Evolutionary conservation across 1,140 invertebrate species (phyloP), one percentile per base, ranked within the genome.

Genomic region (Solen grandis): DNA sequence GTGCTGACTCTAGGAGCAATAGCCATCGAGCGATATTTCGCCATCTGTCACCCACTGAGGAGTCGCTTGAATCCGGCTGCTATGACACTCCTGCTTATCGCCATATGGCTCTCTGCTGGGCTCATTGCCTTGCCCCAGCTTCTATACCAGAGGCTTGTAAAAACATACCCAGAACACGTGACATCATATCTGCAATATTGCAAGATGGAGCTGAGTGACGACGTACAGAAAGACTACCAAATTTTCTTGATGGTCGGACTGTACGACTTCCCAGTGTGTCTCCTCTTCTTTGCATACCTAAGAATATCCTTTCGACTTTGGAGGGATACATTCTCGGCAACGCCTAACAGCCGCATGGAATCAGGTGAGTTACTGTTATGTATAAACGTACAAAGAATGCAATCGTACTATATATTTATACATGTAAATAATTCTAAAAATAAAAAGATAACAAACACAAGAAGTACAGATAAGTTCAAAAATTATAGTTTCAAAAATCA

Each of bases 1-100:
- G 96, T 98, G 27, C 91, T 97, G 88, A 98, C 97, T 1, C 92
- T 98, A 85, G 96, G 96, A 0, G 97, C 96, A 91, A 98, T 98
- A 88, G 97, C 96, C 0, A 93, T 97, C 70, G 97, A 98, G 92
- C 94, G 97, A 81, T 98, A 96, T 96, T 97, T 97, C 91, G 97
- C 97, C 70, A 97, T 98, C 90, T 97, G 96, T 92, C 96, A 95
- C 90, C 97, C 97, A 10, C 94, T 98, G 46, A 95, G 95, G 91
- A 97, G 97, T 41, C 73, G 88, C 22, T 83, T 86, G 0, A 97
- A 96, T 0, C 96, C 96, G 0, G 92, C 93, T 14, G 94, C 96
- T 68, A 96, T 96, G 16, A 95, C 94, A 0, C 95, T 95, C 25
- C 97, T 97, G 69, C 91, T 95, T 22, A 62, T 86, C n/a, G 68